Base-by-base conservation (phyloP, 2,888 invertebrate genomes). In the Andrena marginata region DNA sequence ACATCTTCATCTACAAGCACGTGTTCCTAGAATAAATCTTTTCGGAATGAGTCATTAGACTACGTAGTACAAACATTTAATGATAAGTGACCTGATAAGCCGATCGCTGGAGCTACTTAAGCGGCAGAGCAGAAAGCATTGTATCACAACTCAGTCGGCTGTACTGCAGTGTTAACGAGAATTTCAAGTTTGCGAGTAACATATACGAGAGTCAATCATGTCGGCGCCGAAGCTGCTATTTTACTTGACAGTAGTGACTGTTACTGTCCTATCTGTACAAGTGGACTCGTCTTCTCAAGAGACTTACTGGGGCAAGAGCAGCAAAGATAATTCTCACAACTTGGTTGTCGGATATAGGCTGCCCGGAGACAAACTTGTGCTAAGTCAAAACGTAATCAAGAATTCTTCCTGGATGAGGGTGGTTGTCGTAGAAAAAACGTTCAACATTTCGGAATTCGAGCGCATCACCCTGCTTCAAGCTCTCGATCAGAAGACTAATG, bases 401-500 rank as follows among this genome's bases (percentile, higher is more conserved):
- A 77, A 84, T 0, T 92, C 92, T 5, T 83, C 88, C 10, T 89
- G 90, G 80, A 70, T 93, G 48, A 89, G 89, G 62, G 77, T 94
- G n/a, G 83, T 91, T 6, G 87, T 88, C 16, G 71, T 88, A 2
- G 85, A 90, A 48, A 82, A 83, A 63, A 85, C 76, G 6, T 92
- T 91, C 85, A 90, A 89, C 6, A 20, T 79, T 6, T 59, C 79
- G 2, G 68, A 20, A 7, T 84, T 78, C 69, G 80, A 87, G 13
- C 85, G 65, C n/a, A 94, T 95, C 72, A 94, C 94, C 0, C 92
- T 93, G 81, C 85, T 95, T 13, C 87, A 88, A 13, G 92, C 94
- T 1, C 84, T 92, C 8, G 95, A 95, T 85, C 94, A 94, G 76
- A 90, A 94, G 48, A 90, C 91, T 48, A 92, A 94, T 49, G 95